A percentile compares a stretch with the other conserved stretches of the same genome.
Conservation (phyloP, 2,797 vertebrate genomes). For the Synaphobranchus kaupii region DNA sequence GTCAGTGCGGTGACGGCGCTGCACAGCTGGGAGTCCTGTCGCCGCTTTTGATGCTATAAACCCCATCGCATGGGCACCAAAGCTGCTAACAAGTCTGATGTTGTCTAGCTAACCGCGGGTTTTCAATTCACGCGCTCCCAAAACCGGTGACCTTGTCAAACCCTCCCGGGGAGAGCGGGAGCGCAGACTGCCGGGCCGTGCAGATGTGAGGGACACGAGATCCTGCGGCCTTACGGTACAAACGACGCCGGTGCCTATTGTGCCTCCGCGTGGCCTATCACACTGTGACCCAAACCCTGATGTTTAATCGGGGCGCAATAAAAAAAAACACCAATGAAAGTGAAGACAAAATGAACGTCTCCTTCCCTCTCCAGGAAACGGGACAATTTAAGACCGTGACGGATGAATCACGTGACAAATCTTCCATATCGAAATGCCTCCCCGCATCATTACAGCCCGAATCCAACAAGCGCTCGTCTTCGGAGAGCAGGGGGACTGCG, state of each 20-base stretch:
- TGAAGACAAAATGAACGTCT: neutral
- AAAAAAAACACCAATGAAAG: neutral
- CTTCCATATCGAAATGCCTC: slow-evolving; percentile 6
- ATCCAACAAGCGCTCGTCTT: neutral
- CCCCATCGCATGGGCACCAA: slow-evolving; percentile 74
- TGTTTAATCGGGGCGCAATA: neutral
- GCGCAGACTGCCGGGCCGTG: neutral
- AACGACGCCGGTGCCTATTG: neutral
- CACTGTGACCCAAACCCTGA: neutral
- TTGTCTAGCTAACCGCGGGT: slow-evolving; percentile 65
- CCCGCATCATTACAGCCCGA: neutral
- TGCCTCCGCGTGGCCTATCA: neutral
- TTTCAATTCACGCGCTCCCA: slow-evolving; percentile 36
- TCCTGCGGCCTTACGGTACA: neutral
- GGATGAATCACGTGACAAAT: slow-evolving; percentile 7
- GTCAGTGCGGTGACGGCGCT: slow-evolving; percentile 66
- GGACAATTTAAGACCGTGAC: neutral
- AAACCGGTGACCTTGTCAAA: slow-evolving; percentile 7
- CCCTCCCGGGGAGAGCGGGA: neutral
- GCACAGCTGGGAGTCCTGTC: slow-evolving; percentile 67
- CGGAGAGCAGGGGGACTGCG: neutral
- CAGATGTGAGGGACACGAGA: neutral
- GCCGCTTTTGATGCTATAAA: slow-evolving; percentile 76
- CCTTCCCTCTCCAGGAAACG: neutral
- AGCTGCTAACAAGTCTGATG: slow-evolving; percentile 67